phyloP scores from a whole-genome alignment of 2,888 invertebrate genomes.

The Nasonovia ribisnigri region DNA sequence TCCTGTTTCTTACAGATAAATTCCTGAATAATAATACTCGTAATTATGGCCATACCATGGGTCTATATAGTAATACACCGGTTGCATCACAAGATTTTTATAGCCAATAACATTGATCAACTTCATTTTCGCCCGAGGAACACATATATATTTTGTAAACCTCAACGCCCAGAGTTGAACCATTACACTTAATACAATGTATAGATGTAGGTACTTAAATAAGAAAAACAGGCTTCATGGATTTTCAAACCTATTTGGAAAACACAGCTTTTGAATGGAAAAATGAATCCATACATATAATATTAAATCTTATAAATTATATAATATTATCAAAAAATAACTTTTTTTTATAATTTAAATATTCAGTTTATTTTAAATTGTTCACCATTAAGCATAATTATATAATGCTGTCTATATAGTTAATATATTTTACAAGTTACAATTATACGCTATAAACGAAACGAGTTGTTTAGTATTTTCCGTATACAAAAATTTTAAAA shows the following conservation, averaged over 20 bases:
- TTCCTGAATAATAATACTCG: slow-evolving; percentile 56
- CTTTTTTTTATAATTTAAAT: not conserved
- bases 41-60: slow-evolving; percentile 31
- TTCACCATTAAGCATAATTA: not conserved
- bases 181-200: not conserved
- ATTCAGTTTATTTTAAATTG: not conserved
- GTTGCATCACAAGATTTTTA: slow-evolving; percentile 49
- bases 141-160: not conserved
- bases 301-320: not conserved
- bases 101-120: slow-evolving; percentile 50
- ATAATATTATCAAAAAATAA: not conserved
- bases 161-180: slow-evolving; percentile 24
- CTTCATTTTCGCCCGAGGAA: slow-evolving; percentile 33
- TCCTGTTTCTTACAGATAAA: slow-evolving; percentile 41
- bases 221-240: not conserved
- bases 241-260: not conserved
- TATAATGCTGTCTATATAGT: not conserved
- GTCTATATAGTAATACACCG: slow-evolving; percentile 5
- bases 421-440: not conserved
- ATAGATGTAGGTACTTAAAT: not conserved
- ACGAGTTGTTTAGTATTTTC: not conserved
- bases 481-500: too few species aligned
- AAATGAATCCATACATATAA: not conserved
- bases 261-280: not conserved
- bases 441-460: not conserved